Evolutionary conservation across 1,140 invertebrate species (phyloP).

Genomic region (Frieseomelitta varia): DNA sequence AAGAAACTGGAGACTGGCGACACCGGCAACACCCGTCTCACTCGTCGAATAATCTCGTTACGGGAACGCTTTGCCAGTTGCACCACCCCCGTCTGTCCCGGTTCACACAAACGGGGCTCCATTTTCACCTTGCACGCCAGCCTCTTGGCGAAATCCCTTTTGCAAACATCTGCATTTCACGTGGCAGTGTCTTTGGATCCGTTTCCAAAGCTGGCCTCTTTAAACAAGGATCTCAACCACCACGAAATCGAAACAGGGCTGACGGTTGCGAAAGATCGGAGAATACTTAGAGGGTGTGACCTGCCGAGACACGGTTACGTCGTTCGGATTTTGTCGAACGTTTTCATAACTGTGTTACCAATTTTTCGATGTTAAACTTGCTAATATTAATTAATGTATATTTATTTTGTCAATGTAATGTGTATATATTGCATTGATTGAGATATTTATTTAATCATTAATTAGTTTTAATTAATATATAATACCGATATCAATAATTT

Average conservation of each 20-base stretch:
- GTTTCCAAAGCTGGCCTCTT: conserved; percentile 47
- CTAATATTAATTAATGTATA: too few relatives aligned
- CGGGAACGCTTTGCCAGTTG: background rate
- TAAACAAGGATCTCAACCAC: conserved; percentile 22
- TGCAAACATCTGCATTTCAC: conserved; percentile 52
- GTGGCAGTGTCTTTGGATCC: conserved; percentile 14
- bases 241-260: background rate
- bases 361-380: too few relatives aligned
- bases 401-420: too few relatives aligned
- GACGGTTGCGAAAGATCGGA: background rate
- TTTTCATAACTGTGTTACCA: background rate
- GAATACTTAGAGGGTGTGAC: background rate
- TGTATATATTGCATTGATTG: too few relatives aligned
- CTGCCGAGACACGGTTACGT: background rate
- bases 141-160: conserved; percentile 49
- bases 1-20: background rate
- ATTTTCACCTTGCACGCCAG: conserved; percentile 17
- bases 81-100: background rate
- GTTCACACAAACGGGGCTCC: background rate
- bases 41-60: conserved; percentile 31
- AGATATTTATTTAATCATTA: too few relatives aligned
- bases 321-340: background rate
- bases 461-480: too few relatives aligned
- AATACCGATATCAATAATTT: too few relatives aligned
- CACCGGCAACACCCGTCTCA: background rate